phyloP scores from a whole-genome alignment of 2,797 vertebrate species.

The Clarias pachynema region DNA sequence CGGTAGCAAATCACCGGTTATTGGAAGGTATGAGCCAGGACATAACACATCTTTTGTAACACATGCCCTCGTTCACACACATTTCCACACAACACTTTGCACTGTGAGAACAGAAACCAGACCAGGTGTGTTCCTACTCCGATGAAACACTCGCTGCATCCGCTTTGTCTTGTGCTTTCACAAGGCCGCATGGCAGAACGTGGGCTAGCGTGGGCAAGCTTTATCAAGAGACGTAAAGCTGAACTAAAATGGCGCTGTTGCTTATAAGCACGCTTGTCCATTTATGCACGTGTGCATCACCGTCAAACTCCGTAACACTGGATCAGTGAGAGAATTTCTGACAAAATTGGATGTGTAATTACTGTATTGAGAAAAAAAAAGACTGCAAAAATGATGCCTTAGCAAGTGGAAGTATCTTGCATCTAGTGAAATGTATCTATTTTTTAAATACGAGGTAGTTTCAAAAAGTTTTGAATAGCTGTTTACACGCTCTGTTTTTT shows the following conservation, averaged over 20 bases:
- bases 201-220: slow-evolving; percentile 20
- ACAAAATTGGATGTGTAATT: neutral
- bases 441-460: no score
- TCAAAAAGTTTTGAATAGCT: no score
- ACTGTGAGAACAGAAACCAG: neutral
- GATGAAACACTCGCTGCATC: slow-evolving; percentile 37
- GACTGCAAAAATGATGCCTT: no score
- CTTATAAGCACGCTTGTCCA: slow-evolving; percentile 21
- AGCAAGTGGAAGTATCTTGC: no score
- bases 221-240: slow-evolving; percentile 57
- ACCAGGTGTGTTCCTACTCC: neutral
- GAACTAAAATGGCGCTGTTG: slow-evolving; percentile 62
- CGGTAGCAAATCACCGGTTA: slow-evolving; percentile 98
- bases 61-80: neutral
- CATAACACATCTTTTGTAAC: neutral
- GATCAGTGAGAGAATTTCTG: neutral
- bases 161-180: slow-evolving; percentile 48
- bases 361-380: no score
- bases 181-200: slow-evolving; percentile 63
- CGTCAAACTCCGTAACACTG: neutral
- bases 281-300: neutral
- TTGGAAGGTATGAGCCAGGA: slow-evolving; percentile 85
- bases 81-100: slow-evolving; percentile 13
- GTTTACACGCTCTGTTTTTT: no score
- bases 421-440: no score